phyloP scores from a whole-genome alignment of 2,888 invertebrate species.

The Macrosiphum euphorbiae region DNA sequence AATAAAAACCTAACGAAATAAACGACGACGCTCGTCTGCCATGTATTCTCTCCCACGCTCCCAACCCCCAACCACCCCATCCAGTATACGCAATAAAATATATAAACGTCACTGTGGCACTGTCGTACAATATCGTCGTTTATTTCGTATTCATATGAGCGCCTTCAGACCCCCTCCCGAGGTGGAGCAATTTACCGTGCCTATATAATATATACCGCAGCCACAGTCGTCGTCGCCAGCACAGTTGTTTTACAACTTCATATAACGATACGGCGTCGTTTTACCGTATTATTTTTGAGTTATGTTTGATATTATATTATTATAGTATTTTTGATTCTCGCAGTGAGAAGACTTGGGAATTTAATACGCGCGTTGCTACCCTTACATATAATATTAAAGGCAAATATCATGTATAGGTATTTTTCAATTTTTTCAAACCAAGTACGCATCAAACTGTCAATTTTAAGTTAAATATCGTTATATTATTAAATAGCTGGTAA shows the following conservation, averaged over 20 bases:
- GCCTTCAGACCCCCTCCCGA: background rate
- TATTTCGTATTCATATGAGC: background rate
- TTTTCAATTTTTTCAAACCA: too few relatives aligned
- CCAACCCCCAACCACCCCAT: too few relatives aligned
- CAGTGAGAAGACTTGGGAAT: background rate
- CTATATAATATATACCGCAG: background rate
- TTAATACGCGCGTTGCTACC: background rate
- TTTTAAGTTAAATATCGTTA: background rate
- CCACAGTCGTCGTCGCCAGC: background rate
- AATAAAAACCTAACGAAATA: constrained; percentile 21
- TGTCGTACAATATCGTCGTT: background rate
- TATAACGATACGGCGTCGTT: background rate
- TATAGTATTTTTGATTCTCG: background rate
- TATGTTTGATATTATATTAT: background rate
- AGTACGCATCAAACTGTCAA: background rate
- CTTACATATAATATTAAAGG: too few relatives aligned
- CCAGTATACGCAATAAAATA: background rate
- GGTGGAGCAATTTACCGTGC: background rate
- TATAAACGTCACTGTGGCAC: background rate
- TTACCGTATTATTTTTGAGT: background rate
- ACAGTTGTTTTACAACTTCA: background rate
- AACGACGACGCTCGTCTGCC: background rate
- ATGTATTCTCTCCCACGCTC: background rate
- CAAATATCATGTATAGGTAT: too few relatives aligned
- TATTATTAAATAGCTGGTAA: background rate